A percentile compares a stretch with the other conserved stretches of the same genome.
phyloP scores from a whole-genome alignment of 2,113 vertebrate genomes.

The Xiphophorus couchianus region DNA sequence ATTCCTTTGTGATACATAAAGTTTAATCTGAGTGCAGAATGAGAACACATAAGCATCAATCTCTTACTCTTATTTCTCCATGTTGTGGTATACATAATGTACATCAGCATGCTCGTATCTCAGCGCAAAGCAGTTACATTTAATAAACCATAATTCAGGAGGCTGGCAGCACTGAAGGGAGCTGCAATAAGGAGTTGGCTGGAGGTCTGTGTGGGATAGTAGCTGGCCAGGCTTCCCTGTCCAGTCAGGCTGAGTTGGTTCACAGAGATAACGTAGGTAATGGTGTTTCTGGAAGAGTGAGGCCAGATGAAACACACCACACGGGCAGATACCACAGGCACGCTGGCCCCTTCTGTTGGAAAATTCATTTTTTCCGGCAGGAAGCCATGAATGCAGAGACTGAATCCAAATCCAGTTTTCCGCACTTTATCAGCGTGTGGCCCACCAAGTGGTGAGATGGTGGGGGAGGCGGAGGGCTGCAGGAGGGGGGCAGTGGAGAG shows the following conservation, averaged over 20 bases:
- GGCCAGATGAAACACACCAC: constrained; percentile 89
- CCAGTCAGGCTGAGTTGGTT: constrained; percentile 76
- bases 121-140: constrained; percentile 28
- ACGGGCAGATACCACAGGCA: constrained; percentile 86
- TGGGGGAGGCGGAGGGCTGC: constrained; percentile 47
- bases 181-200: constrained; percentile 37
- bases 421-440: constrained; percentile 91
- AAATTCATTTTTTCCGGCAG: constrained; percentile 91
- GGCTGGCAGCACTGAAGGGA: constrained; percentile 15
- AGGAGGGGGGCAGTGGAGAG: not conserved
- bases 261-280: constrained; percentile 88
- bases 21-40: not conserved
- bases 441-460: constrained; percentile 92
- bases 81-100: not conserved
- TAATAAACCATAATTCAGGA: constrained; percentile 26
- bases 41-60: not conserved
- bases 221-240: constrained; percentile 59
- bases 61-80: not conserved
- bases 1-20: not conserved
- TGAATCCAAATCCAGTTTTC: constrained; percentile 93
- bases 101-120: not conserved
- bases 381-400: constrained; percentile 90
- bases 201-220: constrained; percentile 41
- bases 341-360: constrained; percentile 89
- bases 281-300: constrained; percentile 91